Conservation (phyloP, 2,888 invertebrate genomes). For the Griposia aprilina region DNA sequence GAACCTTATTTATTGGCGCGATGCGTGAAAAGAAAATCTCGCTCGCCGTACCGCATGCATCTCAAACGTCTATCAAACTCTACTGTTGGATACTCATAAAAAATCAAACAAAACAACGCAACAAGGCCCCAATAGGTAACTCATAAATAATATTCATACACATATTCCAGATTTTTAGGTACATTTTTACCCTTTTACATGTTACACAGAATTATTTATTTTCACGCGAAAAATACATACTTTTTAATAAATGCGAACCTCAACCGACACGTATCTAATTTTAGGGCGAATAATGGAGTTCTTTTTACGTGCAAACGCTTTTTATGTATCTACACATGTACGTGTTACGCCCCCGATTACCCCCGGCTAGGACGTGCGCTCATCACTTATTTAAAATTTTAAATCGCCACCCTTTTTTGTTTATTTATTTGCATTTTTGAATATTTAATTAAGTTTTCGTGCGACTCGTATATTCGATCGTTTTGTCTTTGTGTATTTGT, state of each 20-base stretch:
- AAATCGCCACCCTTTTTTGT: conserved; percentile 44
- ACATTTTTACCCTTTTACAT: conserved; percentile 35
- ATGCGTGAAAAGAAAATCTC: too few relatives aligned
- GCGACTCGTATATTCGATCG: neutral
- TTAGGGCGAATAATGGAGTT: conserved; percentile 76
- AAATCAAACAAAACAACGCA: neutral
- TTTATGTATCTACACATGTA: conserved; percentile 70
- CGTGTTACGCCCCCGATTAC: conserved; percentile 67
- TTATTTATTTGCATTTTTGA: conserved; percentile 51
- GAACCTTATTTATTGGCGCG: too few relatives aligned
- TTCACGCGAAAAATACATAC: conserved; percentile 44
- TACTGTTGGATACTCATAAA: neutral
- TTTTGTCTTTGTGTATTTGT: neutral
- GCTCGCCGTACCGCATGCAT: neutral
- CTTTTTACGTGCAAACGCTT: conserved; percentile 76
- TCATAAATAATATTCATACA: conserved; percentile 8
- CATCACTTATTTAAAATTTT: conserved; percentile 62
- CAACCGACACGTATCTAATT: conserved; percentile 76
- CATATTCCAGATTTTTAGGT: conserved; percentile 1
- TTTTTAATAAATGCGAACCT: conserved; percentile 70
- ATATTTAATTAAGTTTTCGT: conserved; percentile 40
- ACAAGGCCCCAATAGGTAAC: neutral
- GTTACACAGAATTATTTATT: conserved; percentile 53
- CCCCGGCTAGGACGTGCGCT: conserved; percentile 43
- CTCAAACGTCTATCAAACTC: neutral